Evolutionary conservation across 2,113 vertebrate species (phyloP).

Genomic region (Strix aluco): DNA sequence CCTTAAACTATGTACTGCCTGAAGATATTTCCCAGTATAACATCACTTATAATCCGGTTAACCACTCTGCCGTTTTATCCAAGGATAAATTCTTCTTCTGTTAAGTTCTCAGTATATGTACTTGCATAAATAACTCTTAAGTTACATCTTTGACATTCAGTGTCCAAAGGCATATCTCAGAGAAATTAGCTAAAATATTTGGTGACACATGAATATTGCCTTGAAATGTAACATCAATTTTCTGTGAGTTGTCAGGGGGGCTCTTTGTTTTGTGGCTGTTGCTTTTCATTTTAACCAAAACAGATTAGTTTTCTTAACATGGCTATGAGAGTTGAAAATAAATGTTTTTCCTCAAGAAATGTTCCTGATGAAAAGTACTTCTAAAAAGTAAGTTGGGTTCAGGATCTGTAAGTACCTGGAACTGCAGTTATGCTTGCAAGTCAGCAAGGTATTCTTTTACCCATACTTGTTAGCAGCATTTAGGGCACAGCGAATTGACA

Average conservation of each 20-base stretch:
- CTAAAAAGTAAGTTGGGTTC: not conserved
- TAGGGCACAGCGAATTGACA: not conserved
- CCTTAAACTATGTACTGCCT: not conserved
- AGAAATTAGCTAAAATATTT: not conserved
- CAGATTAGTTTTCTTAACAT: not conserved
- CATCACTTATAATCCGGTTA: not conserved
- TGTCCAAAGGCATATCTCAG: not conserved
- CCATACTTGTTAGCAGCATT: fast-evolving
- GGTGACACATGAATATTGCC: not conserved
- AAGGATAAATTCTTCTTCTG: not conserved
- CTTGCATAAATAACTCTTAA: not conserved
- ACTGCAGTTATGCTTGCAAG: not conserved
- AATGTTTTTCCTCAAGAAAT: not conserved
- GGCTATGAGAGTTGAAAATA: not conserved
- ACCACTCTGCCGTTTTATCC: not conserved
- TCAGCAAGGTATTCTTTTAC: not conserved
- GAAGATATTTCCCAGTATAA: not conserved
- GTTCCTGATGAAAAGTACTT: not conserved
- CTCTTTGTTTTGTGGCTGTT: not conserved
- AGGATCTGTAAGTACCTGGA: not conserved
- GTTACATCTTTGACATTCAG: not conserved
- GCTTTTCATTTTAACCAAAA: not conserved
- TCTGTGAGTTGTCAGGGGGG: fast-evolving
- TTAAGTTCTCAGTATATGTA: not conserved
- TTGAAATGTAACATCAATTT: not conserved